Base-by-base conservation (phyloP, 2,113 vertebrate genomes). In the Cichladusa arquata region DNA sequence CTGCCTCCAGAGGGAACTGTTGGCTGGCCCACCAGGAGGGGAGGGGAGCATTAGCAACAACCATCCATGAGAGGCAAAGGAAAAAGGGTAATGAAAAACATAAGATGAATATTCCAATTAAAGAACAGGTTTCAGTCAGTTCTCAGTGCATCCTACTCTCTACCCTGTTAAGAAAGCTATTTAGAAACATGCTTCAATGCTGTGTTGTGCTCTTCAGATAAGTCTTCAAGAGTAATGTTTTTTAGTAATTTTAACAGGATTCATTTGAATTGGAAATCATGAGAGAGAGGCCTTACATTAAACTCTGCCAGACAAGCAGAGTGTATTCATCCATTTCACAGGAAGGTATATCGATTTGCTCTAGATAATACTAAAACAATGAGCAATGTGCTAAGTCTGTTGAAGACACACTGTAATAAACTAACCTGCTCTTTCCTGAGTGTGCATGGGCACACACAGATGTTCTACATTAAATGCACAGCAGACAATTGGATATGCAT, bases 1-100 rank as follows among this genome's bases (percentile, higher is more conserved):
- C 95, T 96, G 96, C 96, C 96, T 96, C 96, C 96, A 96, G 96
- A 96, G 96, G 96, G 95, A 96, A 96, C 96, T 94, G 92, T 95
- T 96, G 96, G 96, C 94, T 96, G 96, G 92, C 95, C 93, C 96
- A 94, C 93, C 92, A 97, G 96, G 92, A 96, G 94, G 95, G 96
- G 96, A 94, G 90, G 81, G 93, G 88, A 95, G 78, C 89, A 95
- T 92, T 94, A 95, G 87, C 95, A 94, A 96, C 95, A 92, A 56
- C 92, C 93, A 96, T 83, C 85, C 92, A 86, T 95, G 95, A 96
- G 92, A 97, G 71, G 95, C 94, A 94, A 96, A 96, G 88, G 80
- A 94, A 96, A 93, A 96, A 90, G 93, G 88, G 76, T 90, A 96
- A 96, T 86, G 71, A 92, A 96, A 96, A 96, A 70, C 81, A 56